These are phyloP conservation scores for Leontocebus nigricollis DNA, from an alignment of 2,797 vertebrate genomes.

Conservation along the genomic window DNA sequence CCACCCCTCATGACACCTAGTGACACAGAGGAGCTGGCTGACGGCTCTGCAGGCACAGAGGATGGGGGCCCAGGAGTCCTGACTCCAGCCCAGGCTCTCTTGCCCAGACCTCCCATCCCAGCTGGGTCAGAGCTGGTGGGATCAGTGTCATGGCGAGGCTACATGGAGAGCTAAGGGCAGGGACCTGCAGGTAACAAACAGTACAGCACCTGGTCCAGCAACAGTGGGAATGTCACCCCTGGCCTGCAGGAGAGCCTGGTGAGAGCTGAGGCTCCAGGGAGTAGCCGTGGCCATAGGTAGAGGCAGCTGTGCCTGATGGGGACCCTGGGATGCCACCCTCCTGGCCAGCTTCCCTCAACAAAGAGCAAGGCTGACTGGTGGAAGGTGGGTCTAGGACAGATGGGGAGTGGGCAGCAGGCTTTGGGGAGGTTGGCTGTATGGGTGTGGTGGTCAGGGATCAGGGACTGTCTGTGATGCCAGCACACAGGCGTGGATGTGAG, in stretches of 20 bases:
- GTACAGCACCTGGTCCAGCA: not conserved
- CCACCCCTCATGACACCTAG: not conserved
- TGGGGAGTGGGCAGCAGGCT: no score
- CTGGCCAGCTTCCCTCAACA: not conserved
- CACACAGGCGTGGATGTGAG: not conserved
- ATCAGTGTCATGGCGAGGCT: not conserved
- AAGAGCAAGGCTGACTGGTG: not conserved
- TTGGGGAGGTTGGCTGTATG: not conserved
- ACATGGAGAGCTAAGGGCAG: not conserved
- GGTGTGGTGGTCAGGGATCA: not conserved
- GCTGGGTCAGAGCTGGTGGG: not conserved
- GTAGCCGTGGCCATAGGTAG: not conserved
- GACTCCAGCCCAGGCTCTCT: no score
- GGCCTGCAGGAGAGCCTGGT: not conserved
- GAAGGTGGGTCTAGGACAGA: not conserved
- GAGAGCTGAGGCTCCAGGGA: not conserved
- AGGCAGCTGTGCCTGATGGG: fast-evolving
- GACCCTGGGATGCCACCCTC: not conserved
- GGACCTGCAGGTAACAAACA: not conserved
- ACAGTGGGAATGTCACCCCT: no score
- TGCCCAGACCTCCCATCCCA: not conserved
- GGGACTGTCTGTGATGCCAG: not conserved
- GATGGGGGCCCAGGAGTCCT: not conserved
- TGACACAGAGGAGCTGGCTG: not conserved
- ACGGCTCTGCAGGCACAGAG: not conserved